Evolutionary conservation across 2,113 vertebrate species (phyloP).

Genomic region (Grammomys dolichurus): DNA sequence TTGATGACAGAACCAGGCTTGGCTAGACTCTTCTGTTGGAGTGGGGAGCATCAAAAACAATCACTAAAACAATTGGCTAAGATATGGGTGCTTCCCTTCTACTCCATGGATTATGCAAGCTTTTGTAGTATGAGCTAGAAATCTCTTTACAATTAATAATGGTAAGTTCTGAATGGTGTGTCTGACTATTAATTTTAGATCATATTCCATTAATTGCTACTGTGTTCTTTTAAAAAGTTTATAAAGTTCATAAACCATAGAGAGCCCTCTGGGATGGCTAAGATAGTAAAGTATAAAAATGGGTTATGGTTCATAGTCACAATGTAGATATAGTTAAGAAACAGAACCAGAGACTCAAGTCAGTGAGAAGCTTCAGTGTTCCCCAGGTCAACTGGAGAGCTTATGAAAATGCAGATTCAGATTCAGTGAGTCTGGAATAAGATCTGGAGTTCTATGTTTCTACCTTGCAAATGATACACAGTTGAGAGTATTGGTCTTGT

Average conservation of each 20-base stretch:
- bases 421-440: background rate
- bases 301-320: background rate
- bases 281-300: background rate
- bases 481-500: background rate
- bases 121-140: background rate
- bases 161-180: background rate
- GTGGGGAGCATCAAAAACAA: background rate
- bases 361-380: background rate
- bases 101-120: background rate
- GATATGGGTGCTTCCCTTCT: background rate
- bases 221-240: conserved; percentile 7
- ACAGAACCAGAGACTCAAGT: background rate
- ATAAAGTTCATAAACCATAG: background rate
- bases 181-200: background rate
- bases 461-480: background rate
- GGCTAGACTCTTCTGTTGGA: background rate
- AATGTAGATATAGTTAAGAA: background rate
- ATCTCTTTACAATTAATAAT: background rate
- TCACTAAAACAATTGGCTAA: background rate
- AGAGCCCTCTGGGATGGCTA: background rate
- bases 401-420: background rate
- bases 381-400: background rate
- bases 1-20: background rate
- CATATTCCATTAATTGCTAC: background rate
- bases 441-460: background rate